These are phyloP conservation scores for Amphipoea oculea DNA, from an alignment of 2,888 invertebrate genomes.

Conservation along the genomic window DNA sequence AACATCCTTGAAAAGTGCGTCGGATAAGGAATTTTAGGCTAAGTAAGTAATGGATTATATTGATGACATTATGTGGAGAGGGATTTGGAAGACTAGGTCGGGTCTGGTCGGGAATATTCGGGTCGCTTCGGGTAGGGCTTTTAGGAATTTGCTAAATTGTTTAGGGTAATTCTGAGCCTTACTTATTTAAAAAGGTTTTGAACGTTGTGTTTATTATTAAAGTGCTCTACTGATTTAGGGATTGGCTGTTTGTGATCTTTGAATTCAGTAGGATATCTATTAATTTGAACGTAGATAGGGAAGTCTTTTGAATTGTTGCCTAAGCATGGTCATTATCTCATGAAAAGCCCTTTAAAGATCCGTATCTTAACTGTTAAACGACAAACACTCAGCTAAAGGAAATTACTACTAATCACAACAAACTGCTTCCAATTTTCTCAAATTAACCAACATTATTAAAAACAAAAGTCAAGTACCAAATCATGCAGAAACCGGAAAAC, in stretches of 20 bases:
- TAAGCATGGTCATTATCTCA: background rate
- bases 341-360: background rate
- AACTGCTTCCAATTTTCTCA: background rate
- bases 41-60: slow-evolving; percentile 57
- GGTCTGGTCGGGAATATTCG: slow-evolving; percentile 13
- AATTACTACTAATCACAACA: too few relatives aligned
- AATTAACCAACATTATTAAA: background rate
- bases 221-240: slow-evolving; percentile 21
- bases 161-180: slow-evolving; percentile 24
- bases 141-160: slow-evolving; percentile 41
- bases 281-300: background rate
- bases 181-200: slow-evolving; percentile 32
- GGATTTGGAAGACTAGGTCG: slow-evolving; percentile 24
- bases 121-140: slow-evolving; percentile 11
- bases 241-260: slow-evolving; percentile 4
- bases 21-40: slow-evolving; percentile 38
- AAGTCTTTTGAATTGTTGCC: background rate
- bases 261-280: background rate
- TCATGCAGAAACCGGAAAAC: slow-evolving; percentile 18
- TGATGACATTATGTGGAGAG: slow-evolving; percentile 44
- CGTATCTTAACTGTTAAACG: too few relatives aligned
- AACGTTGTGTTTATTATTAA: slow-evolving; percentile 5
- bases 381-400: background rate
- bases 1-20: slow-evolving; percentile 36
- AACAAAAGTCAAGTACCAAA: background rate